A percentile compares a stretch with the other conserved stretches of the same genome.
Evolutionary conservation across 2,113 vertebrate genomes (phyloP).

Genomic region (Platichthys stellatus): DNA sequence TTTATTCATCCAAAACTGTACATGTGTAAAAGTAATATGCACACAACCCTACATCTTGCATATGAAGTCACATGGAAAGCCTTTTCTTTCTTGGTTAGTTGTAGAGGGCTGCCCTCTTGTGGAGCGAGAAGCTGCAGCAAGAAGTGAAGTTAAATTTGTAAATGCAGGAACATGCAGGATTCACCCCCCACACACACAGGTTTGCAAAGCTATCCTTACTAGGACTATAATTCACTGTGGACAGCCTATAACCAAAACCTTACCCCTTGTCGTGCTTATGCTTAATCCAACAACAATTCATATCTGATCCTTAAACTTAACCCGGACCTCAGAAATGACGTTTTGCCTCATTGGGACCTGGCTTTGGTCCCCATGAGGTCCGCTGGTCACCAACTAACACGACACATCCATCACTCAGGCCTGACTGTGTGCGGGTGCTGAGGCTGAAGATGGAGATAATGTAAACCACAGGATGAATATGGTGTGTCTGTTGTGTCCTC

Average conservation of each 20-base stretch:
- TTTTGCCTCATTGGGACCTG: no score
- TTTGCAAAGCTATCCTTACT: no score
- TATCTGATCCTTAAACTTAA: no score
- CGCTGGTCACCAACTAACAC: background rate
- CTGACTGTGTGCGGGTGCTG: background rate
- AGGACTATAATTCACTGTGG: no score
- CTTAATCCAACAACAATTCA: no score
- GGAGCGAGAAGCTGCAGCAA: background rate
- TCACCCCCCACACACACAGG: no score
- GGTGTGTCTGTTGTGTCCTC: slow-evolving; percentile 67
- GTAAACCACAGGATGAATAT: slow-evolving; percentile 42
- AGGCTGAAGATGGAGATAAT: background rate
- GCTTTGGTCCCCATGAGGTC: no score
- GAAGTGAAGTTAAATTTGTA: no score
- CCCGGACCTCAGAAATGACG: no score
- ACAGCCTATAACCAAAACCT: no score
- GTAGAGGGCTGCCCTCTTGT: slow-evolving; percentile 9
- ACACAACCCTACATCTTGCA: background rate
- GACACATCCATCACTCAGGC: background rate
- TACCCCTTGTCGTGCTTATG: no score
- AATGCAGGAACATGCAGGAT: background rate
- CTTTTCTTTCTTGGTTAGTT: background rate
- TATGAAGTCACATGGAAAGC: background rate
- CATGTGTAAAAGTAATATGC: no score
- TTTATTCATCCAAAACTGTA: background rate